phyloP scores from a whole-genome alignment of 2,888 invertebrate species.

The Lymantria monacha region DNA sequence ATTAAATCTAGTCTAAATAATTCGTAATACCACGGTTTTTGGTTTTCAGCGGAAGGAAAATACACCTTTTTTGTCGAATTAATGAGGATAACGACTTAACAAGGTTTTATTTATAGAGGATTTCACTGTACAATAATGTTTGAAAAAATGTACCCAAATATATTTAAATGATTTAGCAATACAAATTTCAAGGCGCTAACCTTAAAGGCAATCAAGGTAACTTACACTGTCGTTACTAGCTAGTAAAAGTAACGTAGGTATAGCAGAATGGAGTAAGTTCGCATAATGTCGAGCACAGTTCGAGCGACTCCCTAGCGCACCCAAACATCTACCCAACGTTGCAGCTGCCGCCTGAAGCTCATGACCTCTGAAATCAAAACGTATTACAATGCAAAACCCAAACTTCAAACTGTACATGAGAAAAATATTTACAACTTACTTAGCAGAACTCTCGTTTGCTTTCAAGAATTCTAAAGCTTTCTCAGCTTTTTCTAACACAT shows the following conservation, averaged over 20 bases:
- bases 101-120: no score
- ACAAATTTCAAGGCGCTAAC: neutral
- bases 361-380: constrained; percentile 57
- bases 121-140: no score
- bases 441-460: constrained; percentile 60
- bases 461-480: constrained; percentile 73
- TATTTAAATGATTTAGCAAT: neutral
- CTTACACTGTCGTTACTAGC: constrained; percentile 77
- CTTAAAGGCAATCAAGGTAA: constrained; percentile 26
- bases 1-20: no score
- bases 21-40: no score
- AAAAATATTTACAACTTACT: constrained; percentile 49
- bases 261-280: constrained; percentile 64
- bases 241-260: constrained; percentile 66
- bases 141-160: neutral
- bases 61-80: no score
- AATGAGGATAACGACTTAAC: no score
- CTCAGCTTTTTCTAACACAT: constrained; percentile 74
- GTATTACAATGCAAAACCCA: neutral
- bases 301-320: constrained; percentile 66
- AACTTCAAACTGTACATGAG: neutral
- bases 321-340: constrained; percentile 69
- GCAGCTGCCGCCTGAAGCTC: constrained; percentile 73
- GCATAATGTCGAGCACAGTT: constrained; percentile 70
- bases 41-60: no score